Conservation (phyloP, 37 sponge, comb jelly and placozoan species). For the Oopsacas minuta region DNA sequence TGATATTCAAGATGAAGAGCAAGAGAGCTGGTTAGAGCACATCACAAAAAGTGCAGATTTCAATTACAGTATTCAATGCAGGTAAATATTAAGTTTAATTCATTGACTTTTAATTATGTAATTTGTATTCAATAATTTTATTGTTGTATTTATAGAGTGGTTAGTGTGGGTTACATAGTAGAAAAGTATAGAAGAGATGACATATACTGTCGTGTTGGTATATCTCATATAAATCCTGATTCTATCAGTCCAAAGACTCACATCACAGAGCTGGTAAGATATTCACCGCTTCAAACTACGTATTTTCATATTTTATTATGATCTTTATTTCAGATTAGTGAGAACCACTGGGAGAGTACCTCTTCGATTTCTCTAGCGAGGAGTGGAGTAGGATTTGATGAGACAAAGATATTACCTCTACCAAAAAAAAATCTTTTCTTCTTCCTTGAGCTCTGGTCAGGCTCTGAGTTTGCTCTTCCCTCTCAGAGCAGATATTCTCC, state of each 20-base stretch:
- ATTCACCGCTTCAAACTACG: neutral
- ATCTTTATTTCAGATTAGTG: neutral
- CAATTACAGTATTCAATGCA: neutral
- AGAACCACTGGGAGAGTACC: neutral
- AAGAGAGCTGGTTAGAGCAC: neutral
- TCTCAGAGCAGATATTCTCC: neutral
- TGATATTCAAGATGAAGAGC: constrained; percentile 1
- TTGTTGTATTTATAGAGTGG: neutral
- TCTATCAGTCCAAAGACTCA: constrained; percentile 16
- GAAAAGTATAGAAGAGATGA: neutral
- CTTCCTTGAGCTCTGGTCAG: constrained; percentile 1
- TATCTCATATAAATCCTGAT: neutral
- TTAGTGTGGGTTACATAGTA: neutral
- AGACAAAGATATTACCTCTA: neutral
- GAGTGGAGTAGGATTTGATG: neutral
- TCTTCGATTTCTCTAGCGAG: neutral
- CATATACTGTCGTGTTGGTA: neutral
- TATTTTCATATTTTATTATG: neutral
- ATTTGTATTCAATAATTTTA: neutral
- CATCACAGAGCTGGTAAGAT: constrained; percentile 7
- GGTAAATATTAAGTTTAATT: neutral
- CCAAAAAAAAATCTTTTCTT: neutral
- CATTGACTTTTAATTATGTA: neutral
- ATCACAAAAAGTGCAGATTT: neutral
- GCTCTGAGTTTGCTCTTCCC: neutral